These are phyloP conservation scores for Tinea pellionella DNA, from an alignment of 2,888 invertebrate genomes.

Conservation along the genomic window DNA sequence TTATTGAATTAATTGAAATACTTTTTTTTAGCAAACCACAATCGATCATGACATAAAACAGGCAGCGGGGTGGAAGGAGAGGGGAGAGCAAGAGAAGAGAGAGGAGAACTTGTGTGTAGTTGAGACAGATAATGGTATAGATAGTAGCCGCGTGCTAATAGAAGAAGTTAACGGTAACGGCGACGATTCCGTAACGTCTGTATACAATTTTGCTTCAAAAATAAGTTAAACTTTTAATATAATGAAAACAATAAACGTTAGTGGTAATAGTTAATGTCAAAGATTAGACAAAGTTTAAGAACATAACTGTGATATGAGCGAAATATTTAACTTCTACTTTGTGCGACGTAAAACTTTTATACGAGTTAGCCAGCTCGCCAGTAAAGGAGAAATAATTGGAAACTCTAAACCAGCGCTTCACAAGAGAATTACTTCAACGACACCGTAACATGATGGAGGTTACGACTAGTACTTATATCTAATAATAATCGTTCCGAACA, in stretches of 20 bases:
- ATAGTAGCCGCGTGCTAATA: too few species aligned
- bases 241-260: neutral
- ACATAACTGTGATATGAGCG: constrained; percentile 20
- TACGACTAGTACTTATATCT: neutral
- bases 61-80: too few species aligned
- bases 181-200: too few species aligned
- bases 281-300: neutral
- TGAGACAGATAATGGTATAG: too few species aligned
- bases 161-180: too few species aligned
- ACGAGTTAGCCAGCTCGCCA: constrained; percentile 57
- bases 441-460: neutral
- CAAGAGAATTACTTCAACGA: neutral
- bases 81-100: too few species aligned
- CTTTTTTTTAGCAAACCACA: too few species aligned
- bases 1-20: too few species aligned
- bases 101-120: too few species aligned
- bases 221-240: neutral
- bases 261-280: neutral
- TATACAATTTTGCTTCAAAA: too few species aligned
- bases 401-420: constrained; percentile 34
- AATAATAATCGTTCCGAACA: neutral
- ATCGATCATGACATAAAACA: too few species aligned
- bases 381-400: constrained; percentile 38
- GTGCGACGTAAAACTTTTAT: constrained; percentile 59
- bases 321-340: constrained; percentile 28